Conservation (phyloP, 2,888 invertebrate species). For the Caenorhabditis wallacei region DNA sequence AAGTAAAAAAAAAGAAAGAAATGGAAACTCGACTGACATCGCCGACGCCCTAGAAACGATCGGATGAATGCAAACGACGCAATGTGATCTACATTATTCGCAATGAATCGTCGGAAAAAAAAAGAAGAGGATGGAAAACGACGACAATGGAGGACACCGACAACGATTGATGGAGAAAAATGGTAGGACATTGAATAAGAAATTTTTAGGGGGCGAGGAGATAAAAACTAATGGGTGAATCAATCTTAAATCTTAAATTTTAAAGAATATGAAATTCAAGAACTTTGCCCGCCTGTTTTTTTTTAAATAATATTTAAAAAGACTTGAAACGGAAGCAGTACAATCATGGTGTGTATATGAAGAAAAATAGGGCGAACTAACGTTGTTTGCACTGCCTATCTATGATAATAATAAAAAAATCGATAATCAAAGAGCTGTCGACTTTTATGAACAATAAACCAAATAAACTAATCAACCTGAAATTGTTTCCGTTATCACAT, state of each 20-base stretch:
- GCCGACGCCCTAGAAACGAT: conserved; percentile 43
- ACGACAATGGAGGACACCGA: conserved; percentile 3
- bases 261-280: too few relatives aligned
- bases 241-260: neutral
- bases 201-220: neutral
- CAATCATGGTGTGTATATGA: too few relatives aligned
- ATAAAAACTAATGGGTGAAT: neutral
- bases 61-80: conserved; percentile 10
- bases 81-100: conserved; percentile 45
- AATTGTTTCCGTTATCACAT: too few relatives aligned
- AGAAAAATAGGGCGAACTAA: too few relatives aligned
- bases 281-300: too few relatives aligned
- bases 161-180: conserved; percentile 28
- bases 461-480: too few relatives aligned
- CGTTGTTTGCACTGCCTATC: too few relatives aligned
- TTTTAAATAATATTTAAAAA: too few relatives aligned
- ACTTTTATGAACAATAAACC: too few relatives aligned
- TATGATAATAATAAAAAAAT: too few relatives aligned
- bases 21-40: conserved; percentile 10
- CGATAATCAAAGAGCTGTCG: too few relatives aligned
- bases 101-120: conserved; percentile 26
- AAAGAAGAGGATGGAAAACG: conserved; percentile 1
- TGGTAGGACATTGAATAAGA: neutral
- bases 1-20: neutral
- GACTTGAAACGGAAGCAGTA: too few relatives aligned